Percentiles rank a stretch among this genome's conserved stretches.
phyloP scores from a whole-genome alignment of 2,113 vertebrate species.

The Myodes glareolus region DNA sequence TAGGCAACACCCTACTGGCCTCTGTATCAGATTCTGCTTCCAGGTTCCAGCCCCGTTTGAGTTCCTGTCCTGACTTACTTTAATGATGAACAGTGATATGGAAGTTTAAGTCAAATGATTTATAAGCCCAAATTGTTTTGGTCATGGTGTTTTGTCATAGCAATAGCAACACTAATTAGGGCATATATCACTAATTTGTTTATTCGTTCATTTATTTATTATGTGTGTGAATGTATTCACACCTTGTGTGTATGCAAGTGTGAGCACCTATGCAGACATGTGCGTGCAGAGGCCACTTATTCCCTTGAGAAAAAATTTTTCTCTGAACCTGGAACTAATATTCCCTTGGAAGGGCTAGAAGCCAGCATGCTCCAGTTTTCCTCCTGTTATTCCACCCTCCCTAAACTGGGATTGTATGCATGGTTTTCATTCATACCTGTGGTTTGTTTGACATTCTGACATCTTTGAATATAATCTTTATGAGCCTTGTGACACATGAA shows the following conservation, averaged over 20 bases:
- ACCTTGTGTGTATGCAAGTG: no score
- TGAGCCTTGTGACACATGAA: background rate
- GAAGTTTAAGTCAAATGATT: background rate
- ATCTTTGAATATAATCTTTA: background rate
- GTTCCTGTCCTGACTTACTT: background rate
- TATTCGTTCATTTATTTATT: background rate
- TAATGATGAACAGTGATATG: background rate
- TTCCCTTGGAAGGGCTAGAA: background rate
- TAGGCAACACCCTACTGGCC: background rate
- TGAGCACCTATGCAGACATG: background rate
- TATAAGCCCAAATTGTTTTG: background rate
- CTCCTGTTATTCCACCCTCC: background rate
- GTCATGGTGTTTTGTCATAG: background rate
- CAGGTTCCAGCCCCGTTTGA: background rate
- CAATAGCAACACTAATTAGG: background rate
- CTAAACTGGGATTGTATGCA: background rate
- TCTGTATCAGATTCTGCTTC: background rate
- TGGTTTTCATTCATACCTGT: slow-evolving; percentile 25
- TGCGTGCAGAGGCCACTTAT: background rate
- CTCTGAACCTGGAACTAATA: background rate
- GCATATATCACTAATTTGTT: background rate
- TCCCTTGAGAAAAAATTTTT: background rate
- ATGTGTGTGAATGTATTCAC: background rate
- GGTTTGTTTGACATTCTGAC: background rate
- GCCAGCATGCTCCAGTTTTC: background rate